Conservation (phyloP, 2,113 vertebrate genomes). For the Erpornis zantholeuca region DNA sequence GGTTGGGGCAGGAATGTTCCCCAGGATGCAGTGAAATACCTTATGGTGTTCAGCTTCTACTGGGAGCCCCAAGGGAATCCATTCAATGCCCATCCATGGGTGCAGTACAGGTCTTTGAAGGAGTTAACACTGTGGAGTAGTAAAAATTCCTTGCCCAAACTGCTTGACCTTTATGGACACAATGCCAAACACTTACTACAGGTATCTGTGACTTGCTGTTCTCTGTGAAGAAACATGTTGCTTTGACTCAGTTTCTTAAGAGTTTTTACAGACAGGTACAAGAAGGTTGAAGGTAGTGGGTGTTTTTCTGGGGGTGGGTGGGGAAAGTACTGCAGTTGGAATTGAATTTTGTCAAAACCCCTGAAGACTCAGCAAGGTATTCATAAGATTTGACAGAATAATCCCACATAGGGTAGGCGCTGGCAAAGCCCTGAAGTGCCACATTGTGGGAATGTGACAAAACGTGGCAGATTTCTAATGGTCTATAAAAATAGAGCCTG, state of each 20-base stretch:
- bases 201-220: background rate
- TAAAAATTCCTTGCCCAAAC: background rate
- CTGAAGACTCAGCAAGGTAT: background rate
- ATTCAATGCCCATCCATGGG: accelerated
- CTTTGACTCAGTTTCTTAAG: background rate
- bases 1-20: background rate
- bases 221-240: background rate
- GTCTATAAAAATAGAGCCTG: background rate
- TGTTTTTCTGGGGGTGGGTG: accelerated
- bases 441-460: background rate
- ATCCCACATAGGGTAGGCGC: background rate
- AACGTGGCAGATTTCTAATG: background rate
- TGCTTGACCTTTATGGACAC: background rate
- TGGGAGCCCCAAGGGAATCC: background rate
- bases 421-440: background rate
- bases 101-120: background rate
- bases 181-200: background rate
- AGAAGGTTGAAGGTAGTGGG: background rate
- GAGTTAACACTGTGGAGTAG: background rate
- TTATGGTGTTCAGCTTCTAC: background rate
- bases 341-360: background rate
- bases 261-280: background rate
- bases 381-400: background rate
- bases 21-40: background rate
- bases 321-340: background rate